Evolutionary conservation across 2,113 vertebrate genomes (phyloP).

Genomic region (Sorex araneus): DNA sequence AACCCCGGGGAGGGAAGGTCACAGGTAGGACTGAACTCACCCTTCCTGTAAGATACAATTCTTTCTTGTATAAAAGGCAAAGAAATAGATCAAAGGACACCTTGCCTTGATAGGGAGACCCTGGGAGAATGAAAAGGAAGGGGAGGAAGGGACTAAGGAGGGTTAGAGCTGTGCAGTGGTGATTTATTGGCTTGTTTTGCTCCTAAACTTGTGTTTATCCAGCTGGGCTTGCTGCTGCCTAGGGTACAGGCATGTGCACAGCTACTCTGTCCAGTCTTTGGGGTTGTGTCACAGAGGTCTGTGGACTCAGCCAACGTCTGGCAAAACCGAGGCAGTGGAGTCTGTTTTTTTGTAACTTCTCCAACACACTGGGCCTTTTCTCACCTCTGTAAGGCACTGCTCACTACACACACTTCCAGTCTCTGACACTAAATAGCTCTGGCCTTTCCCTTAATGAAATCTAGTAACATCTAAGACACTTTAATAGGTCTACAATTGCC

Average conservation of each 20-base stretch:
- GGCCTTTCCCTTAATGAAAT: conserved; percentile 48
- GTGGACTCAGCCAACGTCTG: conserved; percentile 29
- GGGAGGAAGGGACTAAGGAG: conserved; percentile 59
- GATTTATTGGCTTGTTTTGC: conserved; percentile 84
- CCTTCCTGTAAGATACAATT: conserved; percentile 68
- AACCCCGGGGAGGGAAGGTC: conserved; percentile 36
- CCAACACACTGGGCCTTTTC: conserved; percentile 38
- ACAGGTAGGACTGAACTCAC: conserved; percentile 74
- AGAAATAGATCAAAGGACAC: conserved; percentile 78
- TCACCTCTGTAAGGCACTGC: background rate
- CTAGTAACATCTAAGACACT: conserved; percentile 30
- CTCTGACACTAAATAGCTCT: background rate
- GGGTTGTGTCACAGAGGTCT: conserved; percentile 60
- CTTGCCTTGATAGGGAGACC: conserved; percentile 73
- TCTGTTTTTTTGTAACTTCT: conserved; percentile 56
- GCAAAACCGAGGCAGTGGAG: conserved; percentile 62
- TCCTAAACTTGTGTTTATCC: conserved; percentile 81
- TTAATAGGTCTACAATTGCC: conserved; percentile 54
- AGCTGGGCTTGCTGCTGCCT: conserved; percentile 82
- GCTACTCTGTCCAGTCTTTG: conserved; percentile 64
- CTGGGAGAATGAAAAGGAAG: conserved; percentile 75
- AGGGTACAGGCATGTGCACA: conserved; percentile 58
- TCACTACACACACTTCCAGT: background rate
- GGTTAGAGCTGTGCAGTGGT: conserved; percentile 52
- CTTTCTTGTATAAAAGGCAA: conserved; percentile 62